These are phyloP conservation scores for Cheilosia pagana DNA, from an alignment of 2,888 invertebrate genomes.

Conservation along the genomic window DNA sequence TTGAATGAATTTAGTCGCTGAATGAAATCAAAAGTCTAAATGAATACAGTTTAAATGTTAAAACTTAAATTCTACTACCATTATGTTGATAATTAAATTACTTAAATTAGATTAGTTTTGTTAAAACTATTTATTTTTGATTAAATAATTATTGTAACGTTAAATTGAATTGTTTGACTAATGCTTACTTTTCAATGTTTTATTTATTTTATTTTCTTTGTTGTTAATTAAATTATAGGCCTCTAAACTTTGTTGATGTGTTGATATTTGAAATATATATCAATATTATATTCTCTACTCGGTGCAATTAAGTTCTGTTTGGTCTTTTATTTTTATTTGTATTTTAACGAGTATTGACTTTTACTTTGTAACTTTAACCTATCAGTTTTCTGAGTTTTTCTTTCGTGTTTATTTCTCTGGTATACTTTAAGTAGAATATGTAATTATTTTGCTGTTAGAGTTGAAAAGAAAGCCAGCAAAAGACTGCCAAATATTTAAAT, in stretches of 20 bases:
- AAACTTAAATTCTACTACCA: constrained; percentile 36
- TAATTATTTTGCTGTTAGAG: constrained; percentile 26
- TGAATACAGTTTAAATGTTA: background rate
- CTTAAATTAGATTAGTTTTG: constrained; percentile 57
- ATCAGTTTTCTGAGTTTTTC: constrained; percentile 42
- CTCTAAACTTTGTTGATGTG: constrained; percentile 58
- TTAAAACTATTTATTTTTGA: constrained; percentile 47
- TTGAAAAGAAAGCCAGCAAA: constrained; percentile 23
- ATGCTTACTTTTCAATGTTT: constrained; percentile 45
- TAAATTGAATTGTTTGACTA: constrained; percentile 64
- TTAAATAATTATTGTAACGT: constrained; percentile 65
- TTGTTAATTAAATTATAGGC: constrained; percentile 56
- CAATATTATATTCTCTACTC: constrained; percentile 48
- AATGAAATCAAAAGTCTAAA: constrained; percentile 39
- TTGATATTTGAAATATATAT: constrained; percentile 60
- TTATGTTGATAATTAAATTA: constrained; percentile 54
- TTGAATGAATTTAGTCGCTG: constrained; percentile 45
- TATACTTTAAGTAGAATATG: constrained; percentile 59
- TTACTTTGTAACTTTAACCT: constrained; percentile 42
- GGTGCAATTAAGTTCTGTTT: constrained; percentile 71
- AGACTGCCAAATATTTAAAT: background rate
- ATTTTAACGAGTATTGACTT: constrained; percentile 60
- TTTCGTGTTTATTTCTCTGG: constrained; percentile 10
- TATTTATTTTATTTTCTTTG: constrained; percentile 33
- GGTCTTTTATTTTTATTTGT: constrained; percentile 53